Conservation (phyloP, 2,113 vertebrate species). For the Butastur rufipennis region DNA sequence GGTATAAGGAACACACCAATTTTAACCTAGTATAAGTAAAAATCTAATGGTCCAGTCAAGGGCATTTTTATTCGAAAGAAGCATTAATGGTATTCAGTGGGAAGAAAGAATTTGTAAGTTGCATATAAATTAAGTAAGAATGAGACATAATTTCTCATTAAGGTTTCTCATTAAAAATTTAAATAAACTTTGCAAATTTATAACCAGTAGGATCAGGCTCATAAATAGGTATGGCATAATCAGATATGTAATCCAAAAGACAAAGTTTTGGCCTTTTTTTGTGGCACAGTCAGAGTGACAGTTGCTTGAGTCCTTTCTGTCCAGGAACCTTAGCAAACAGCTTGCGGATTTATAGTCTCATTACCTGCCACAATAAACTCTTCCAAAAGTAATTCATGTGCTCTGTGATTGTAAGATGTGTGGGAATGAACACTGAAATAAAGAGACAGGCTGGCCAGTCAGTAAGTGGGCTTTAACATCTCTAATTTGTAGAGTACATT, state of each 20-base stretch:
- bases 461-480: background rate
- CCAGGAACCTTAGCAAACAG: slow-evolving; percentile 11
- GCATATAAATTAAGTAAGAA: background rate
- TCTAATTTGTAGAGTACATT: background rate
- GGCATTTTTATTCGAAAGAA: background rate
- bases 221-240: background rate
- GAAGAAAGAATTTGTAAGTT: background rate
- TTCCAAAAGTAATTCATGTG: slow-evolving; percentile 52
- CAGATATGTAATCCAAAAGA: slow-evolving; percentile 11
- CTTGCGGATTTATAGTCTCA: slow-evolving; percentile 61
- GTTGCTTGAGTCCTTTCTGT: background rate
- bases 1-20: background rate
- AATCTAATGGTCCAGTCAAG: background rate
- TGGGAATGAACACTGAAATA: slow-evolving; percentile 35
- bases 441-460: background rate
- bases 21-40: background rate
- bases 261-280: slow-evolving; percentile 42
- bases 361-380: slow-evolving; percentile 60
- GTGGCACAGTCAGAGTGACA: background rate
- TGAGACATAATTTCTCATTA: slow-evolving; percentile 27
- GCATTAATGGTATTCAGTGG: background rate
- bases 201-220: background rate
- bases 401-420: slow-evolving; percentile 9
- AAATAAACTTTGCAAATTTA: background rate
- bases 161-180: background rate